Base-by-base conservation (phyloP, 92 coral and sea anemone species). In the Meandrina meandrites region DNA sequence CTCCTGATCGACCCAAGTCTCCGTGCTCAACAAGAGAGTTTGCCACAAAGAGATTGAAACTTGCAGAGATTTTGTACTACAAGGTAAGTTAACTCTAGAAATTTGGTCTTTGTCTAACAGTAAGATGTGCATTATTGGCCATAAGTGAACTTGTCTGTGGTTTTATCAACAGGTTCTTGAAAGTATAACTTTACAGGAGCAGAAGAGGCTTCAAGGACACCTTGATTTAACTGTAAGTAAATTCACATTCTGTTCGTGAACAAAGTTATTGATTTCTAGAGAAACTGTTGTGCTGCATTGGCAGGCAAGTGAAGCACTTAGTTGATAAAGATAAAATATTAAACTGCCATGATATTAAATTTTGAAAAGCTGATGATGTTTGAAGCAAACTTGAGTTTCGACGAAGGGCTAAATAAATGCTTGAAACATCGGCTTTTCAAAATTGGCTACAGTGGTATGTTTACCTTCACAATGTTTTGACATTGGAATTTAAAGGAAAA, bases 1-100 rank as follows among this genome's bases (percentile, higher is more conserved):
- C 98, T 47, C 91, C 94, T 60, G 96, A 93, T 68, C 89, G 98
- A 60, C 98, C 98, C 0, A 90, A 94, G 60, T 94, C 98, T 0
- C 98, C 98, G 10, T 91, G 98, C 77, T 96, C 98, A 79, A 96
- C 98, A 5, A 90, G 86, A 88, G 98, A 96, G 81, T 96, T 96
- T 96, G 98, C 98, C 14, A 88, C 91, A 16, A 91, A 95, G 75
- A 91, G 98, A 69, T 85, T 93, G 62, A 96, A 94, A 81, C 93
- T 96, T 80, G 98, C 98, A 21, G 96, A 93, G 81, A 93, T 95
- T 56, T 85, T 96, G 28, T 96, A 96, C 76, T 96, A 93, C 84
- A 96, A 96, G 94, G 98, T 96, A 76, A 35, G 19, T 48, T 14
- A n/a, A 6, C 37, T 45, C 34, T 27, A 19, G 31, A 22, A 68